Percentiles rank a stretch among this genome's conserved stretches.
These are phyloP conservation scores for Meloidogyne chitwoodi DNA, from an alignment of 1,140 invertebrate genomes.

Conservation along the genomic window DNA sequence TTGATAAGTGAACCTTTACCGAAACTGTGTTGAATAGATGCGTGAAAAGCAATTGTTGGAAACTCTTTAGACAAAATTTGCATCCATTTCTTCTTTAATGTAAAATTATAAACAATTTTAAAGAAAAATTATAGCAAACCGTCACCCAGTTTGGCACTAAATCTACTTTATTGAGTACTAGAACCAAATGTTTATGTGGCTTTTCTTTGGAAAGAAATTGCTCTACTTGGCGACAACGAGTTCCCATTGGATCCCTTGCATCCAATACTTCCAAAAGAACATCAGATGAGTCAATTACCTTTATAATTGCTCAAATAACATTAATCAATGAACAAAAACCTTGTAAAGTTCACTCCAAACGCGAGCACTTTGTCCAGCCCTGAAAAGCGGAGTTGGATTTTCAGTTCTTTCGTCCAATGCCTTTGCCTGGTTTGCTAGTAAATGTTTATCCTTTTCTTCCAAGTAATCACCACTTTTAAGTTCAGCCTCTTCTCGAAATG, in stretches of 20 bases:
- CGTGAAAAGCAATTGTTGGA: conserved; percentile 96
- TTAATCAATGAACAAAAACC: conserved; percentile 58
- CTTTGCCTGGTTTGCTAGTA: conserved; percentile 64
- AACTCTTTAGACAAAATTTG: conserved; percentile 84
- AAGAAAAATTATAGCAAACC: conserved; percentile 50
- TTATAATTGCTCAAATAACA: conserved; percentile 12
- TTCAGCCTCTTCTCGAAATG: conserved; percentile 71
- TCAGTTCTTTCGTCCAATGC: conserved; percentile 52
- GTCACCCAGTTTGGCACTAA: conserved; percentile 95
- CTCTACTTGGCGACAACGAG: conserved; percentile 85
- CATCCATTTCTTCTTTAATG: conserved; percentile 73
- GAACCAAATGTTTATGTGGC: conserved; percentile 86
- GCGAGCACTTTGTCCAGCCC: conserved; percentile 82
- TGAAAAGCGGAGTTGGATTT: conserved; percentile 63
- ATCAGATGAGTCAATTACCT: conserved; percentile 95
- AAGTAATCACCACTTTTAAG: conserved; percentile 71
- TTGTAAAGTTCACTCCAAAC: conserved; percentile 99
- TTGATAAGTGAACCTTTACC: conserved; percentile 96
- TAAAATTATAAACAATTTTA: conserved; percentile 1
- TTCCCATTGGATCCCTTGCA: conserved; percentile 67
- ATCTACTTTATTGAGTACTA: conserved; percentile 87
- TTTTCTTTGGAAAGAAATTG: conserved; percentile 83
- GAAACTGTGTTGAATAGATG: conserved; percentile 93
- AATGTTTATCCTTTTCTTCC: conserved; percentile 74
- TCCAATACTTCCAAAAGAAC: conserved; percentile 77